Conservation (phyloP, 2,113 vertebrate genomes). For the Antechinus flavipes region DNA sequence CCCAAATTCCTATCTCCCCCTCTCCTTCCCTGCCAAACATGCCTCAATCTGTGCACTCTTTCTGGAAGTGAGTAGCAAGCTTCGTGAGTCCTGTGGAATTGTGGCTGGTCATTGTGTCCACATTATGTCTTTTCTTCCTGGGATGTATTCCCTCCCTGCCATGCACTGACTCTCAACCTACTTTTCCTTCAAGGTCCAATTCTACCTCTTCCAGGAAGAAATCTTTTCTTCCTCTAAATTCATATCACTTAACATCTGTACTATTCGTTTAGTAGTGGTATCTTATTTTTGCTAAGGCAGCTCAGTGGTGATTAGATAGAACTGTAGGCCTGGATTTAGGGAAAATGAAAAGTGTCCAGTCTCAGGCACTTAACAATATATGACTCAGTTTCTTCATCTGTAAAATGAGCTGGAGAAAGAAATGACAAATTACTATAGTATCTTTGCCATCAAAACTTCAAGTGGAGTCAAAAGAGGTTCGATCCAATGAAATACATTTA, state of each 20-base stretch:
- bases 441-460: not conserved
- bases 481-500: not conserved
- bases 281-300: not conserved
- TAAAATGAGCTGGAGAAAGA: not conserved
- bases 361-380: not conserved
- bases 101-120: not conserved
- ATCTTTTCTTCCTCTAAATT: not conserved
- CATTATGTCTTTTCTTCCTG: not conserved
- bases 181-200: not conserved
- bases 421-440: not conserved
- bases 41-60: not conserved
- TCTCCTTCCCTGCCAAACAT: not conserved
- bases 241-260: not conserved
- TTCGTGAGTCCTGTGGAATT: not conserved
- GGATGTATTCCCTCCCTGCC: conserved; percentile 11
- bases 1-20: not conserved
- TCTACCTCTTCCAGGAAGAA: not conserved
- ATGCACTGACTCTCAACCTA: not conserved
- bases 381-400: not conserved
- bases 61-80: not conserved
- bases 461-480: not conserved
- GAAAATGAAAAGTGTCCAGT: not conserved
- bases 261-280: not conserved
- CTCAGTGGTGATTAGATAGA: not conserved
- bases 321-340: not conserved